These are phyloP conservation scores for Onychomys torridus DNA, from an alignment of 2,797 vertebrate genomes.

Conservation along the genomic window DNA sequence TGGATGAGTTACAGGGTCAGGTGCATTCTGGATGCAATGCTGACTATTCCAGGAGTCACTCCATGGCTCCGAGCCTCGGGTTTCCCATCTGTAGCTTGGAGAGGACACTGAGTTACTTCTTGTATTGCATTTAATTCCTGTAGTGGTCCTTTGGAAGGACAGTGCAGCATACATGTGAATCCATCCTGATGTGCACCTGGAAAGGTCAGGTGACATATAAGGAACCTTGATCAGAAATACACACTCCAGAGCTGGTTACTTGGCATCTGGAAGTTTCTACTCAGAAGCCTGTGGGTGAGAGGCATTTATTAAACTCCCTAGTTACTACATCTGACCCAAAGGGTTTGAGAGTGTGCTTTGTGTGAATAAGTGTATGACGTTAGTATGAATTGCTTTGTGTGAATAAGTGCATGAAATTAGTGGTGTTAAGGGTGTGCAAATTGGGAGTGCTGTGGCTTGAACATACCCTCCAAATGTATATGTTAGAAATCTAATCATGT, in stretches of 20 bases:
- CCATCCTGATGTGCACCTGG: background rate
- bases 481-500: background rate
- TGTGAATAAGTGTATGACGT: background rate
- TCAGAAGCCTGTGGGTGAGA: background rate
- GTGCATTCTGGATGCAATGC: background rate
- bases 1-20: background rate
- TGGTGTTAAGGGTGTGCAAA: background rate
- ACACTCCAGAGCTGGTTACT: background rate
- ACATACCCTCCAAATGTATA: no score
- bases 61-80: background rate
- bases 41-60: background rate
- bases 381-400: background rate
- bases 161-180: no score
- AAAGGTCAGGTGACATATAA: background rate
- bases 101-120: background rate
- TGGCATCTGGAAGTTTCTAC: background rate
- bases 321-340: background rate
- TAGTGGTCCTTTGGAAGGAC: background rate
- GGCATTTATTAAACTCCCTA: background rate
- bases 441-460: background rate
- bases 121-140: background rate
- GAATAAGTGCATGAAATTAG: background rate
- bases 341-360: background rate
- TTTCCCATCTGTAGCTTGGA: background rate
- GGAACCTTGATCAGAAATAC: background rate